Evolutionary conservation across 2,113 vertebrate genomes (phyloP).

Genomic region (Sisor rabdophorus): DNA sequence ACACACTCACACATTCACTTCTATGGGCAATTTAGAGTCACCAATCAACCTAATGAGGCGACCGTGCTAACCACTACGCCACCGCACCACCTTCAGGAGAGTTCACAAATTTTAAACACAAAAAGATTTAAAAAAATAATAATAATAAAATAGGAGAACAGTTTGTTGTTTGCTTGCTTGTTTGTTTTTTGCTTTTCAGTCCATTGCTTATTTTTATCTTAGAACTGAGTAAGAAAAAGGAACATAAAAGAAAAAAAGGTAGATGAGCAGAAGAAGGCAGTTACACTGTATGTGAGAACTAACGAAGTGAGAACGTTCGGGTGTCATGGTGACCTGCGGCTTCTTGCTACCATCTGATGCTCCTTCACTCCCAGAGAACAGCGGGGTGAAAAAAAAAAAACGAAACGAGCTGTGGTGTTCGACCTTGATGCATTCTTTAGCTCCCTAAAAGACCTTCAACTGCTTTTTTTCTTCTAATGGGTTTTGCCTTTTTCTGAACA

Average conservation of each 20-base stretch:
- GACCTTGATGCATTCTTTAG: conserved; percentile 30
- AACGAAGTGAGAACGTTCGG: conserved; percentile 18
- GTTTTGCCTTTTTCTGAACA: conserved; percentile 62
- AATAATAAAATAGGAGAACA: too few relatives aligned
- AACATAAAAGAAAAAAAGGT: conserved; percentile 9
- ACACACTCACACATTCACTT: too few relatives aligned
- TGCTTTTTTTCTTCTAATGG: neutral
- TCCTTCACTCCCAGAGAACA: conserved; percentile 51
- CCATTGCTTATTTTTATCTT: neutral
- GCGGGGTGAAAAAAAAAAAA: conserved; percentile 32
- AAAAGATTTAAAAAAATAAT: too few relatives aligned
- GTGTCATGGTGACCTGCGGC: conserved; percentile 63
- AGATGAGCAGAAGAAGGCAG: conserved; percentile 4
- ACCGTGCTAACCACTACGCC: too few relatives aligned
- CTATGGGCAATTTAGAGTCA: too few relatives aligned
- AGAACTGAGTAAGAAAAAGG: neutral
- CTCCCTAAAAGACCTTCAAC: conserved; percentile 43
- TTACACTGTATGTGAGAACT: conserved; percentile 11
- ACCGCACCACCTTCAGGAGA: too few relatives aligned
- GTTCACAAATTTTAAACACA: too few relatives aligned
- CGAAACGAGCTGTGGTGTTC: neutral
- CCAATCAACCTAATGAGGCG: too few relatives aligned
- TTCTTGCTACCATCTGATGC: conserved; percentile 21
- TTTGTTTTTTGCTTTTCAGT: conserved; percentile 3
- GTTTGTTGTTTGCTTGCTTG: too few relatives aligned